phyloP scores from a whole-genome alignment of 2,888 invertebrate species.

The Phytoseiulus persimilis region DNA sequence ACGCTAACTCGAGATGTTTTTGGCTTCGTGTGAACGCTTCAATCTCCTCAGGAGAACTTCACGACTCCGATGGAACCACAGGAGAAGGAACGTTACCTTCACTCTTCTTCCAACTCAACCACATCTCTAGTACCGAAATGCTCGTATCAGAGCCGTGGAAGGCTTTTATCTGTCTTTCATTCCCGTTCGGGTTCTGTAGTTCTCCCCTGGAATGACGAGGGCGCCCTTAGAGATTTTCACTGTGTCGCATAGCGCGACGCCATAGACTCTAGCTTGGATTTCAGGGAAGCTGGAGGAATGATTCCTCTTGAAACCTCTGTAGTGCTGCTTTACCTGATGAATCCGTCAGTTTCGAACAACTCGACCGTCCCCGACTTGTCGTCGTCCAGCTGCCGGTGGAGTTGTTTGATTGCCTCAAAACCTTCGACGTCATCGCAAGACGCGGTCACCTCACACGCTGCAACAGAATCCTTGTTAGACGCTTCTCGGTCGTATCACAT shows the following conservation, averaged over 20 bases:
- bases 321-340: conserved; percentile 52
- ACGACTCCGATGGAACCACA: too few relatives aligned
- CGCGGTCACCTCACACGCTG: conserved; percentile 18
- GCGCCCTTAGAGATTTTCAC: conserved; percentile 65
- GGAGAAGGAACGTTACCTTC: conserved; percentile 63
- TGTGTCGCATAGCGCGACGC: too few relatives aligned
- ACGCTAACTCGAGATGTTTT: neutral
- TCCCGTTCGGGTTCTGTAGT: conserved; percentile 85
- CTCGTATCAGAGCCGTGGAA: conserved; percentile 96
- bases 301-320: too few relatives aligned
- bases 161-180: conserved; percentile 79
- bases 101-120: conserved; percentile 90
- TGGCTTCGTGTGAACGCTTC: neutral
- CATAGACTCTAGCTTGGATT: too few relatives aligned
- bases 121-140: conserved; percentile 90
- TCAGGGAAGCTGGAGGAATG: too few relatives aligned
- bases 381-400: conserved; percentile 91
- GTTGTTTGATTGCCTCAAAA: conserved; percentile 79
- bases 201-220: conserved; percentile 61
- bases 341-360: conserved; percentile 92
- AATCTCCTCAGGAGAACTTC: too few relatives aligned
- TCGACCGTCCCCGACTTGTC: conserved; percentile 96
- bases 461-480: neutral
- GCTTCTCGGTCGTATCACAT: too few relatives aligned
- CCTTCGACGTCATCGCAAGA: conserved; percentile 63